Evolutionary conservation across 2,113 vertebrate species (phyloP).

Genomic region (Psammodynastes pulverulentus): DNA sequence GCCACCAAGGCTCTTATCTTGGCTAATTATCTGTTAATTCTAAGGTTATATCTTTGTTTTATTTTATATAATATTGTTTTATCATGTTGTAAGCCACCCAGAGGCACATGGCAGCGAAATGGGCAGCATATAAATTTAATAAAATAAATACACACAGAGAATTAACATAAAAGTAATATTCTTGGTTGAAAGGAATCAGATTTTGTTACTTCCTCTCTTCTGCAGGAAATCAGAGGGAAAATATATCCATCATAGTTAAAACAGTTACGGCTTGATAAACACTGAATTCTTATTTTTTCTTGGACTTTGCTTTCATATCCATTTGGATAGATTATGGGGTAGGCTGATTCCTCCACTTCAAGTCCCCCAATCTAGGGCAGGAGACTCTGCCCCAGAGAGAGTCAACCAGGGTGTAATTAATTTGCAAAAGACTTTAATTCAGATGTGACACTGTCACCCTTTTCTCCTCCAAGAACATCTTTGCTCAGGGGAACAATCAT

Average conservation of each 20-base stretch:
- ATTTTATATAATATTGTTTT: neutral
- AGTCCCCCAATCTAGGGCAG: no score
- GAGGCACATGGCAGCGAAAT: neutral
- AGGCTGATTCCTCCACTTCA: neutral
- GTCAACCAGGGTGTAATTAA: constrained; percentile 1
- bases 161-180: neutral
- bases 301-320: neutral
- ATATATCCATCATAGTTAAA: neutral
- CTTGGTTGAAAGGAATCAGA: neutral
- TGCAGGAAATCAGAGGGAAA: neutral
- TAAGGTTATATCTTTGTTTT: neutral
- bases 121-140: neutral
- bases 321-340: neutral
- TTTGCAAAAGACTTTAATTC: constrained; percentile 6
- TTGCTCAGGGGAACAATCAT: constrained; percentile 17
- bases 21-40: neutral
- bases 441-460: neutral
- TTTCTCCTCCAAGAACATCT: neutral
- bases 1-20: neutral
- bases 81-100: neutral
- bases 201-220: neutral
- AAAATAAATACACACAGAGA: neutral
- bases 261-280: neutral
- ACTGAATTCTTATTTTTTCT: neutral
- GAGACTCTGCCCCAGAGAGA: neutral